Conservation (phyloP, 37 sponge, comb jelly and placozoan species). For the Tethya wilhelma region DNA sequence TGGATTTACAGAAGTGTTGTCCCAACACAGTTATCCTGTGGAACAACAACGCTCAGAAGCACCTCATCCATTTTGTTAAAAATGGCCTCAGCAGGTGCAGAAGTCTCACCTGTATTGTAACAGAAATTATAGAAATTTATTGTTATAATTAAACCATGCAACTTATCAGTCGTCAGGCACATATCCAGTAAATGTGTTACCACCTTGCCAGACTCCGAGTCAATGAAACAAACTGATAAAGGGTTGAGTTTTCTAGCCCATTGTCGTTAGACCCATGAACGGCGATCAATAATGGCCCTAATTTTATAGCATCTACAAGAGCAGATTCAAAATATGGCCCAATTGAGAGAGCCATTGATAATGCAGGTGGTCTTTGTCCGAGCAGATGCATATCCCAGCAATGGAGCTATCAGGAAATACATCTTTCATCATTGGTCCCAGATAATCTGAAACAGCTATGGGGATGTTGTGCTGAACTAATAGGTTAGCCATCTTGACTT, state of each 20-base stretch:
- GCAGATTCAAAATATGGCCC: conserved; percentile 35
- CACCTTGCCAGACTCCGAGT: conserved; percentile 20
- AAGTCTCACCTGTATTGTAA: conserved; percentile 5
- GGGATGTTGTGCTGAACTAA: conserved; percentile 62
- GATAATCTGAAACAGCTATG: conserved; percentile 58
- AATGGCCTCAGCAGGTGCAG: conserved; percentile 51
- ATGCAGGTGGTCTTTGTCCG: conserved; percentile 78
- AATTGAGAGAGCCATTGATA: conserved; percentile 64
- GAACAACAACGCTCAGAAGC: background rate
- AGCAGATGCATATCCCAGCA: conserved; percentile 48
- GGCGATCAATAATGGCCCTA: conserved; percentile 43
- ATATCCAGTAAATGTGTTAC: conserved; percentile 57
- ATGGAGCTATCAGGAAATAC: conserved; percentile 59
- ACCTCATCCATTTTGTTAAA: conserved; percentile 58
- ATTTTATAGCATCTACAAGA: conserved; percentile 50
- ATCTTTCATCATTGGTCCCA: conserved; percentile 48
- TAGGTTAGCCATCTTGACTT: conserved; percentile 53
- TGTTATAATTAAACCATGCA: too few relatives aligned
- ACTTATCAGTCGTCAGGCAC: conserved; percentile 55
- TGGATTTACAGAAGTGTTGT: conserved; percentile 73
- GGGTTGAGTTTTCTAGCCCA: conserved; percentile 74
- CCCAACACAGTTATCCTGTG: conserved; percentile 67
- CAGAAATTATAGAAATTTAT: background rate
- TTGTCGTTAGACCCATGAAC: conserved; percentile 78
- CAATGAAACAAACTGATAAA: conserved; percentile 48